Evolutionary conservation across 2,113 vertebrate species (phyloP).

Genomic region (Chaetodon trifascialis): DNA sequence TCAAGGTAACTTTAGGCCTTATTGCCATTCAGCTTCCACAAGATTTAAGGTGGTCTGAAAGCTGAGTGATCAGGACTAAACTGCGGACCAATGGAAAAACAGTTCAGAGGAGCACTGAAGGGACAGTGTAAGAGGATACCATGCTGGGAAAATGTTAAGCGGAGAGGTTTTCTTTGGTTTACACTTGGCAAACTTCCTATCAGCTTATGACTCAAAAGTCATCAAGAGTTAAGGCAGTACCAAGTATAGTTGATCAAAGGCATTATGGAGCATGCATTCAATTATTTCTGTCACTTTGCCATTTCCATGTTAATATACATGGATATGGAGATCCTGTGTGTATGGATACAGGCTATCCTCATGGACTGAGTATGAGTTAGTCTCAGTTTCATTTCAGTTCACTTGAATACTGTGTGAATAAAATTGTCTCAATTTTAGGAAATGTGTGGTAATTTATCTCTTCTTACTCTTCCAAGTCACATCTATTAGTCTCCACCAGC

Average conservation of each 20-base stretch:
- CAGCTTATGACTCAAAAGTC: constrained; percentile 6
- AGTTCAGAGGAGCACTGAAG: not conserved
- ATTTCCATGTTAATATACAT: constrained; percentile 40
- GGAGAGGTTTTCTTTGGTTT: not conserved
- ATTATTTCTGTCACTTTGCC: constrained; percentile 18
- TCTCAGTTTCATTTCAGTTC: not conserved
- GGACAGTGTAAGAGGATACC: not conserved
- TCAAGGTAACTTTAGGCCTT: not conserved
- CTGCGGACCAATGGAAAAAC: not conserved
- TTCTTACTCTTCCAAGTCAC: not conserved
- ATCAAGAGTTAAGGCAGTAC: not conserved
- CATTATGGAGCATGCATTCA: constrained; percentile 4
- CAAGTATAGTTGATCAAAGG: constrained; percentile 16
- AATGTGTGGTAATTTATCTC: not conserved
- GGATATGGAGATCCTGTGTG: constrained; percentile 8
- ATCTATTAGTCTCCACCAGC: no score
- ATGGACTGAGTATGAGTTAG: not conserved
- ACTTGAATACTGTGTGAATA: not conserved
- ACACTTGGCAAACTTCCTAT: not conserved
- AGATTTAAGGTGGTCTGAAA: not conserved
- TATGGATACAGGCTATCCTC: constrained; percentile 5
- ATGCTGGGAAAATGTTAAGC: constrained; percentile 10
- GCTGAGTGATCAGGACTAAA: not conserved
- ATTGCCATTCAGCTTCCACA: not conserved
- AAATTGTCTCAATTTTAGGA: not conserved